Evolutionary conservation across 2,113 vertebrate genomes (phyloP).

Genomic region (Columbina picui): DNA sequence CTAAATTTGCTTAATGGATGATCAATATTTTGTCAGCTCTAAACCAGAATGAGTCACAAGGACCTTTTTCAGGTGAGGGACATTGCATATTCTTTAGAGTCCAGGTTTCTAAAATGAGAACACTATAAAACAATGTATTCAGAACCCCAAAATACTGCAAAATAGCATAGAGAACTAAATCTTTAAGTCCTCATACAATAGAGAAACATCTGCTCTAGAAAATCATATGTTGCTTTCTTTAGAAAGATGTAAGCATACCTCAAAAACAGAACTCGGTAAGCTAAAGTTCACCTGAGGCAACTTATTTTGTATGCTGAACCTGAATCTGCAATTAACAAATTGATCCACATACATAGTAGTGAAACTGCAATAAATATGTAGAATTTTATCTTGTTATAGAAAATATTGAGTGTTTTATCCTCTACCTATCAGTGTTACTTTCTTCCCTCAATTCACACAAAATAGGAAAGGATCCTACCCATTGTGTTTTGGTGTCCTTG

Average conservation of each 20-base stretch:
- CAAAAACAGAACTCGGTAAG: fast-evolving
- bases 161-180: background rate
- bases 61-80: background rate
- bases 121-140: background rate
- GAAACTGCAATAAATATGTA: background rate
- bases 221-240: background rate
- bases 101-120: background rate
- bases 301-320: background rate
- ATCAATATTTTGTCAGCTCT: conserved; percentile 23
- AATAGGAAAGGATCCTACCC: background rate
- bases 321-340: background rate
- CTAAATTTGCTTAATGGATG: conserved; percentile 1
- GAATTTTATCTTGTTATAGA: background rate
- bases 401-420: background rate
- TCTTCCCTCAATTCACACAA: background rate
- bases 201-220: background rate
- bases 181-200: background rate
- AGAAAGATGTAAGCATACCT: background rate
- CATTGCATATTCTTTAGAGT: background rate
- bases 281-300: background rate
- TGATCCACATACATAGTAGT: background rate
- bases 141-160: background rate
- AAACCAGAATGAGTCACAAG: background rate
- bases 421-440: background rate
- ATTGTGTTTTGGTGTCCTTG: background rate